Base-by-base conservation (phyloP, 2,113 vertebrate species). In the Nothocercus julius region DNA sequence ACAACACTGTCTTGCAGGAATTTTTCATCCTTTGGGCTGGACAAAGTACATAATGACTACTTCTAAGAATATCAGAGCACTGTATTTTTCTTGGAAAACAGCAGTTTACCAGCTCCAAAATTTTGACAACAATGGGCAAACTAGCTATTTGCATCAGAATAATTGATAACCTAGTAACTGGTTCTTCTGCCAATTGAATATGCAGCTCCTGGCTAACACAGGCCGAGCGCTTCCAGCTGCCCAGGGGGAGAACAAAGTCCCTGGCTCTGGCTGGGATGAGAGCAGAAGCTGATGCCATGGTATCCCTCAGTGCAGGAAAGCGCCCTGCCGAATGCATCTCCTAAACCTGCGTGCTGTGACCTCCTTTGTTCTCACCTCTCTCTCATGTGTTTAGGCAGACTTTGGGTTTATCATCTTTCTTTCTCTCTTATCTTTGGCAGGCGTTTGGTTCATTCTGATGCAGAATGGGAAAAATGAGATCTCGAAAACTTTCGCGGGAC, bases 401-500 rank as follows among this genome's bases (percentile, higher is more conserved):
- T 8, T 88, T 28, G 10, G 5, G 51, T 86, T 90, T 63, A 22
- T 44, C 68, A 18, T 13, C 38, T 78, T 64, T 32, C 24, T 72
- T 14, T 24, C 5, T 63, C 27, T 85, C 49, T 82, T 30, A 66
- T 69, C 58, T 87, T 89, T 34, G 27, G 27, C 7, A 1, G 36
- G 11, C 45, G 20, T 67, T 97, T 54, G 13, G 30, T 68, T 79
- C 28, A 25, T 87, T 93, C 56, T 73, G 77, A 75, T 51, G 36
- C 74, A 49, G 38, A 96, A 85, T 18, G 81, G 84, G 66, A 87
- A 74, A 89, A 94, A 85, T 0, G 15, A 95, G 75, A 96, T 95
- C 96, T 95, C 74, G 16, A 91, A 87, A 97, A 89, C 89, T 93
- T 97, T 85, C 20, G 21, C 16, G 42, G 92, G 94, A 79, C 95